phyloP scores from a whole-genome alignment of 1,140 invertebrate species.

The Wasmannia auropunctata region DNA sequence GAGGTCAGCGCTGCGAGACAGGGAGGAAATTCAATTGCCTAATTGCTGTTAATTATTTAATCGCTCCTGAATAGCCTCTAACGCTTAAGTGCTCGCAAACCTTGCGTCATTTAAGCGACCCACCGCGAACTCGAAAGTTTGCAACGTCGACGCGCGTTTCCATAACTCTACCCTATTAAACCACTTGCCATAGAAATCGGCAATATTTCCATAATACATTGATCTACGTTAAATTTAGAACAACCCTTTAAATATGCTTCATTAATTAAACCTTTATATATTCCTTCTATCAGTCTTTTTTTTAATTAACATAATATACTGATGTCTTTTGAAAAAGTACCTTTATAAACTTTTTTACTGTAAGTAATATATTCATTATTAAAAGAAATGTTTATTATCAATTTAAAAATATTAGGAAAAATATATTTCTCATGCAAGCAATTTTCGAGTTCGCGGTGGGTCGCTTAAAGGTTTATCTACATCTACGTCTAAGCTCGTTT shows the following conservation, averaged over 20 bases:
- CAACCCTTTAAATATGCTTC: not conserved
- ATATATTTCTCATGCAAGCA: not conserved
- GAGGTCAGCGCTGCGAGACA: conserved; percentile 53
- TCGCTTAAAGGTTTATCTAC: no score
- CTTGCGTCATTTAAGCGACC: conserved; percentile 78
- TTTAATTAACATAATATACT: not conserved
- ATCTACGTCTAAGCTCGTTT: no score
- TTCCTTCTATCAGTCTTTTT: not conserved
- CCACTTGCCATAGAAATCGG: not conserved
- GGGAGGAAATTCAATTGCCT: conserved; percentile 80
- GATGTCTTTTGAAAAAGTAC: not conserved
- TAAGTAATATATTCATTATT: not conserved
- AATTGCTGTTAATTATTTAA: conserved; percentile 83
- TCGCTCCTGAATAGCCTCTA: conserved; percentile 79
- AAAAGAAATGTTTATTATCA: not conserved
- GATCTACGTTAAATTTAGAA: not conserved
- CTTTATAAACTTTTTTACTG: not conserved
- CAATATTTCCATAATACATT: not conserved
- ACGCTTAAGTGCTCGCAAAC: conserved; percentile 79
- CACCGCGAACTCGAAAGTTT: conserved; percentile 72
- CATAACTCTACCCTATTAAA: conserved; percentile 39
- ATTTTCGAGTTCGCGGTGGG: no score
- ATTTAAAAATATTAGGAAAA: not conserved
- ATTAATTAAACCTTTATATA: not conserved
- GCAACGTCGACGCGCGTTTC: conserved; percentile 37